Percentiles rank a stretch among this genome's conserved stretches.
phyloP scores from a whole-genome alignment of 2,888 invertebrate genomes.

The Coenonympha arcania region DNA sequence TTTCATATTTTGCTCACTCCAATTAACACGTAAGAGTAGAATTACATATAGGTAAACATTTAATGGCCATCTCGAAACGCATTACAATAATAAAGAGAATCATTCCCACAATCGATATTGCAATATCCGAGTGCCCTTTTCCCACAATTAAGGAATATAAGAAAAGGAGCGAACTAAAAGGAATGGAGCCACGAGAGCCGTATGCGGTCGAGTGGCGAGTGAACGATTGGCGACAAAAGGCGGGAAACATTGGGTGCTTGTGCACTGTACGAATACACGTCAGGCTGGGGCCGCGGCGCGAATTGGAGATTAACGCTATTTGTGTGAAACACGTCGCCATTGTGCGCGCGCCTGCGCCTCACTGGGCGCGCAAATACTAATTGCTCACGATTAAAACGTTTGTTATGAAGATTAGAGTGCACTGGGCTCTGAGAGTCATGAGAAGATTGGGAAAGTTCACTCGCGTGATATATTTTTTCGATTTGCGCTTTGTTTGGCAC shows the following conservation, averaged over 20 bases:
- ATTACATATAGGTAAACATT: conserved; percentile 48
- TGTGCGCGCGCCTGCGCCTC: conserved; percentile 50
- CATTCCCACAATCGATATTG: conserved; percentile 57
- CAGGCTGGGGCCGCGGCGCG: conserved; percentile 50
- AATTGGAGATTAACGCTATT: conserved; percentile 62
- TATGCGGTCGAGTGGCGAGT: conserved; percentile 57
- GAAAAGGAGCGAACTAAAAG: conserved; percentile 40
- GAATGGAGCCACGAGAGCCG: conserved; percentile 22
- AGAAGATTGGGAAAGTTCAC: conserved; percentile 22
- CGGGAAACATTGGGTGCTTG: conserved; percentile 54
- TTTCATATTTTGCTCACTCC: conserved; percentile 28
- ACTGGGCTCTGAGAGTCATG: conserved; percentile 31
- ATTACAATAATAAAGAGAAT: conserved; percentile 37
- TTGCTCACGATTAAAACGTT: conserved; percentile 36
- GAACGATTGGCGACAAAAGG: conserved; percentile 47
- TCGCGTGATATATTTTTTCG: not conserved
- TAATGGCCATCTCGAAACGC: conserved; percentile 35
- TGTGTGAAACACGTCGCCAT: conserved; percentile 58
- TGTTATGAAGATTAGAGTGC: conserved; percentile 41
- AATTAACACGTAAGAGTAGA: conserved; percentile 45
- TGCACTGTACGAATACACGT: conserved; percentile 55
- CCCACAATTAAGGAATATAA: conserved; percentile 56
- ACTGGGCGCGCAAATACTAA: conserved; percentile 35
- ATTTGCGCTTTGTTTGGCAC: not conserved
- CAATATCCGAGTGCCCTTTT: conserved; percentile 55